phyloP scores from a whole-genome alignment of 1,140 invertebrate species.

The Telenomus remus region DNA sequence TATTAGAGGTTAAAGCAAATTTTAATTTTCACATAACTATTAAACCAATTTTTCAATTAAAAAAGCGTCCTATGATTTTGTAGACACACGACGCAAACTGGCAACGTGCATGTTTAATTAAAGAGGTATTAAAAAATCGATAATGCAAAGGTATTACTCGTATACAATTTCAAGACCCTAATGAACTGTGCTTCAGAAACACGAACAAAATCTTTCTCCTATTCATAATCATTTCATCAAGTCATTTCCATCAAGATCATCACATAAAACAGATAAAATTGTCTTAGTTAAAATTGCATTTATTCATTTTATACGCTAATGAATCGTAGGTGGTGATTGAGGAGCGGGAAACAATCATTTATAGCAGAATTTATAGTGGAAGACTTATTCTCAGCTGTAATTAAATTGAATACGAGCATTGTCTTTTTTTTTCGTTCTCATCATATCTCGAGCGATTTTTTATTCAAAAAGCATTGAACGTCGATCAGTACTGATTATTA shows the following conservation, averaged over 20 bases:
- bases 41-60: background rate
- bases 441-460: conserved; percentile 52
- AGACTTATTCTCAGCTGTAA: conserved; percentile 14
- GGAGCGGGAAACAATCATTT: too few species aligned
- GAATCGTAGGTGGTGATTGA: too few species aligned
- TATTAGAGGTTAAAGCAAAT: conserved; percentile 4
- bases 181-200: too few species aligned
- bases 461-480: conserved; percentile 65
- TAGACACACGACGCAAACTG: too few species aligned
- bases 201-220: too few species aligned
- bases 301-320: conserved; percentile 8
- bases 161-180: too few species aligned
- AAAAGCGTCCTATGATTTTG: background rate
- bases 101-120: too few species aligned
- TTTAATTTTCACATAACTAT: conserved; percentile 21
- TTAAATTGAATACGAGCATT: conserved; percentile 22
- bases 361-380: conserved; percentile 12
- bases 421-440: conserved; percentile 23
- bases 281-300: background rate
- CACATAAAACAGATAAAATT: too few species aligned
- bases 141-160: too few species aligned
- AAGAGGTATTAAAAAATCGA: too few species aligned
- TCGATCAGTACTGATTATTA: conserved; percentile 75
- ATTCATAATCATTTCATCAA: too few species aligned
- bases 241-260: too few species aligned